Evolutionary conservation across 2,888 invertebrate genomes (phyloP), one percentile per base, ranked within the genome.

Genomic region (Pilophorus perplexus): DNA sequence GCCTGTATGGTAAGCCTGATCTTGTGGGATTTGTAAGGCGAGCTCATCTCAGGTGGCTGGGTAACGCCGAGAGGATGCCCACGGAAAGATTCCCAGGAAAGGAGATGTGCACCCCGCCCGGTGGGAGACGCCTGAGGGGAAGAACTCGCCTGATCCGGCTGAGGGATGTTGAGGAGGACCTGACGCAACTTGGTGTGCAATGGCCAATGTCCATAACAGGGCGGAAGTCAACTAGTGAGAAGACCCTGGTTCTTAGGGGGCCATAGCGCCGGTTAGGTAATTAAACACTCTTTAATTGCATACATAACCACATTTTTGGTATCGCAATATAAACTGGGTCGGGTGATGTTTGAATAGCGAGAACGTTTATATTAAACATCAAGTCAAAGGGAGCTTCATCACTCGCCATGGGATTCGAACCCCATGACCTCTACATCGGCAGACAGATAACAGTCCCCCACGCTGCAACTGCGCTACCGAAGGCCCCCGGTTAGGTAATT

Each of bases 1-100:
- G 40, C 12, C 42, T 59, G 38, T 66, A 66, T 40, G 44, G 27
- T 20, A 14, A 42, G 48, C 18, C 38, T 42, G 46, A 59, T 50
- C 14, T 40, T 23, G n/a, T 57, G 38, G 14, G 12, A 33, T 38
- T 40, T 8, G 23, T 57, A 2, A 57, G 42, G 3, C 3, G 54
- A 16, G 55, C n/a, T 4, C 20, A 44, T 14, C 33, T 57, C 4
- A 38, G 55, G 12, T 66, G 66, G 66, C 14, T 44, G 23, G 57
- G 57, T 4, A 25, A 57, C 27, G 33, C 25, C 3, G 25, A 66
- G 38, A n/a, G n/a, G n/a, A n/a, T n/a, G 22, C 20, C 20, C 12
- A 23, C 12, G 25, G 60, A 42, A 25, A 23, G n/a, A 12, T 46
- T 5, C 28, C 16, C 18, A 20, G 37, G 10, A 8, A 18, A 3